Base-by-base conservation (phyloP, 2,888 invertebrate species). In the Leucophora obtusa region DNA sequence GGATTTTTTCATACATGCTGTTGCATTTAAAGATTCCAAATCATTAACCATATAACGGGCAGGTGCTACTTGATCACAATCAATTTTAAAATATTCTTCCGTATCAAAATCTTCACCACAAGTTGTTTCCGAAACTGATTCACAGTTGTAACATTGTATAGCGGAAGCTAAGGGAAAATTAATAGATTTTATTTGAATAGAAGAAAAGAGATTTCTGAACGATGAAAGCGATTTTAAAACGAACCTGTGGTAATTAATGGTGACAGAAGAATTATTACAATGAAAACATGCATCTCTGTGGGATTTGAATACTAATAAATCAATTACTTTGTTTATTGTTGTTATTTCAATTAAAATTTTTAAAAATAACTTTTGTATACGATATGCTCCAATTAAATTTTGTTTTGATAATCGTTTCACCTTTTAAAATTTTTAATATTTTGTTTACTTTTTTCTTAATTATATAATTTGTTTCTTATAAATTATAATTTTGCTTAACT, bases 101-200 rank as follows among this genome's bases (percentile, higher is more conserved):
- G 82, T 63, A 17, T 86, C 84, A 82, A 89, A 89, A 65, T 87
- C 83, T 58, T 87, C 88, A 65, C 89, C 89, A 69, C 85, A 86
- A 38, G 84, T 74, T 11, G 74, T 24, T 78, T 89, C 86, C 80
- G 87, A 86, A 47, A 84, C 85, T 11, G 90, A 90, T 82, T 90
- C 90, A 79, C 90, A 90, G 71, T 87, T 84, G 74, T 89, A 90
- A 79, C 90, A 90, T 70, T 85, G 85, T 79, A 90, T 87, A 83
- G 89, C 88, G 73, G 84, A 85, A 70, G 85, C 89, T 89, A 81
- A 70, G 3, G n/a, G 10, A 47, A 28, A 11, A 11, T 11, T 38
- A 1, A 38, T 11, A 54, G 15, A 43, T 18, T 33, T 28, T 35
- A 4, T 24, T 60, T 68, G 1, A 47, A n/a, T 7, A 35, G 10